Evolutionary conservation across 1,140 invertebrate species (phyloP), one percentile per base, ranked within the genome.

Genomic region (Solen grandis): DNA sequence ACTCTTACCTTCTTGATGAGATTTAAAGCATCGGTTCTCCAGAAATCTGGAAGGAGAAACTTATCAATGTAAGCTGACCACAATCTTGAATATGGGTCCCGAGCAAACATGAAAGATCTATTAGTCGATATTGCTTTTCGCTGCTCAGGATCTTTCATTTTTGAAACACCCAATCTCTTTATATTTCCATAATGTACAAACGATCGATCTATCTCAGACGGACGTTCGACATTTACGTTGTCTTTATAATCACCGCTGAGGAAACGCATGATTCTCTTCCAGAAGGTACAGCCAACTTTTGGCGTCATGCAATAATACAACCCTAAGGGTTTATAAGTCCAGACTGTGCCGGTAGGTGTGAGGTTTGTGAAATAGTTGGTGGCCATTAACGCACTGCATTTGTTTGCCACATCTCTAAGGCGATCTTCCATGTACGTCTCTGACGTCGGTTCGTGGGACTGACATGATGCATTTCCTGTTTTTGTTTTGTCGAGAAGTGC

Each of bases 41-140:
- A 81, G 35, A 75, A 83, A 38, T 80, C 80, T 5, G 70, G 77
- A 1, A 84, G 72, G 55, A 81, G 75, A 36, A 78, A 77, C 63
- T 86, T 86, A 66, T 86, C 83, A 22, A 86, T 74, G 50, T 81
- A 86, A 25, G 83, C 76, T 1, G 85, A 84, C 65, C 68, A 86
- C 14, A 86, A 33, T 70, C 83, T 62, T 13, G 72, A 69, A 59
- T 78, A 86, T 4, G 85, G 85, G 35, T 84, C 57, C 16, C 85
- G 65, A 0, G 69, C 63, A 46, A 86, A 80, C 76, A 86, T 79
- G 38, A 86, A 68, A 41, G 29, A 25, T n/a, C 52, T 62, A 5
- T 31, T 22, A n/a, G 35, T 31, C 16, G 27, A 2, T 55, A 59
- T 72, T 14, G 19, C 16, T 10, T 10, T 29, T 29, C 31, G 69